These are phyloP conservation scores for Clarias laeviceps DNA, from an alignment of 2,797 vertebrate genomes.

Conservation along the genomic window DNA sequence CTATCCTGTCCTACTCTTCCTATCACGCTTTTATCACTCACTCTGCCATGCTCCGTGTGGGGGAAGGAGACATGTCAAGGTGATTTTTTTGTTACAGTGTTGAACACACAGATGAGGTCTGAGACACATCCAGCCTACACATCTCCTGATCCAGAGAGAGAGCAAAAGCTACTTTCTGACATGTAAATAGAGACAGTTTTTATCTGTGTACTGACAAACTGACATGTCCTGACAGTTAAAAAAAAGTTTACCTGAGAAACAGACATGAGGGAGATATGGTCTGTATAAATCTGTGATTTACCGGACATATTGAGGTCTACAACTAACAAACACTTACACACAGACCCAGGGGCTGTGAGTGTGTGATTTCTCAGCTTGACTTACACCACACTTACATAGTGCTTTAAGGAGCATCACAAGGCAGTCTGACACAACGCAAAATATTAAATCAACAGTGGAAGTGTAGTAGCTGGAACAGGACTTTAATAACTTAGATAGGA, in stretches of 20 bases:
- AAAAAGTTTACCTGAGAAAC: not conserved
- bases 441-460: not conserved
- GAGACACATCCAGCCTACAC: constrained; percentile 18
- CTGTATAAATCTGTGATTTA: not conserved
- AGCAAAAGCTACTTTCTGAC: constrained; percentile 2
- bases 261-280: not conserved
- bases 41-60: not conserved
- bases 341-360: not conserved
- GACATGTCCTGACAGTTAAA: not conserved
- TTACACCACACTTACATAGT: not conserved
- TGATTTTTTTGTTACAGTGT: constrained; percentile 44
- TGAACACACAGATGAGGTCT: constrained; percentile 29
- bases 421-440: not conserved
- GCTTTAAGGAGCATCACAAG: not conserved
- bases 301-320: not conserved
- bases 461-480: too few species aligned
- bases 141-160: constrained; percentile 15
- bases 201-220: not conserved
- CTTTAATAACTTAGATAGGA: not conserved
- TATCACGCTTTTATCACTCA: not conserved
- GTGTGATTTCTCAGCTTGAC: not conserved
- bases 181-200: not conserved
- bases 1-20: not conserved
- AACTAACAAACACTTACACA: not conserved
- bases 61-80: constrained; percentile 24